phyloP scores from a whole-genome alignment of 2,797 vertebrate genomes.

The Rhodeus uyekii region DNA sequence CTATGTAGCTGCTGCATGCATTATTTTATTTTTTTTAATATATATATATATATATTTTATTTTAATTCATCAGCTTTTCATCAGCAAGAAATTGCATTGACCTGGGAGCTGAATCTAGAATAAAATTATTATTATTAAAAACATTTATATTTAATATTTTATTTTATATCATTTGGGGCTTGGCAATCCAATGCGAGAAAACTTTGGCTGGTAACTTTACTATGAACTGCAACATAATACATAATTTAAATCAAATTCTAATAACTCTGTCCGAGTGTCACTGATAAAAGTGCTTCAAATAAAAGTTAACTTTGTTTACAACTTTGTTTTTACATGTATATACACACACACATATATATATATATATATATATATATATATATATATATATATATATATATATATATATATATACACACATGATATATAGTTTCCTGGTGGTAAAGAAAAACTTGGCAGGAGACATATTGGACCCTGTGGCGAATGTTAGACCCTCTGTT shows the following conservation, averaged over 20 bases:
- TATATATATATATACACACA: too few species aligned
- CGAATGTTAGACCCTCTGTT: neutral
- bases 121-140: neutral
- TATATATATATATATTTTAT: neutral
- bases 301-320: too few species aligned
- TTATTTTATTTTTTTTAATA: neutral
- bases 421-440: neutral
- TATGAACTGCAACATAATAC: neutral
- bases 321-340: too few species aligned
- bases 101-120: neutral
- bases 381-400: too few species aligned
- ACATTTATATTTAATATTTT: neutral
- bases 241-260: neutral
- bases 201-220: neutral
- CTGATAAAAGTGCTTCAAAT: constrained; percentile 1
- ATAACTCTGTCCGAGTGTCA: neutral
- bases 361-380: too few species aligned
- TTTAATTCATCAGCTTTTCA: neutral
- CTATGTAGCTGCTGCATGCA: neutral
- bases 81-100: neutral
- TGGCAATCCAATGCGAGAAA: neutral
- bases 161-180: neutral
- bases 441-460: too few species aligned
- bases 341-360: too few species aligned
- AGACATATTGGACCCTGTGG: neutral